phyloP scores from a whole-genome alignment of 2,888 invertebrate genomes.

The Listrodromus nycthemerus region DNA sequence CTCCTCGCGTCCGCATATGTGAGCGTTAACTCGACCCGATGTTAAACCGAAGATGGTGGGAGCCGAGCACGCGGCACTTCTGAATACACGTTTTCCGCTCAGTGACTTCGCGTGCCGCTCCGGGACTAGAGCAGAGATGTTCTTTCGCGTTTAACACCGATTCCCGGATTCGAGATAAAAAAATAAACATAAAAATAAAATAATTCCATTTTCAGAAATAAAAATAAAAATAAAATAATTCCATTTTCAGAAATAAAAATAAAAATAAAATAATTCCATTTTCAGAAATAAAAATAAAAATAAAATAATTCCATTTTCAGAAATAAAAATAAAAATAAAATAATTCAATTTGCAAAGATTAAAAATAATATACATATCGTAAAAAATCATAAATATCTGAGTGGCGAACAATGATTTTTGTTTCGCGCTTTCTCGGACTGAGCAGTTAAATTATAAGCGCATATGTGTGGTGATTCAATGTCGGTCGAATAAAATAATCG shows the following conservation, averaged over 20 bases:
- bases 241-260: no score
- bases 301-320: background rate
- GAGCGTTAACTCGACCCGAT: slow-evolving; percentile 29
- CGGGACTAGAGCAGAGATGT: slow-evolving; percentile 53
- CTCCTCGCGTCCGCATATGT: background rate
- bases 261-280: no score
- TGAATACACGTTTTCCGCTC: slow-evolving; percentile 66
- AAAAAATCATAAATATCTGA: no score
- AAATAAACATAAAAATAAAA: background rate
- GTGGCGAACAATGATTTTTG: background rate
- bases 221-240: background rate
- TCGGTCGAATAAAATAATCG: slow-evolving; percentile 11
- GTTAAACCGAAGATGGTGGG: slow-evolving; percentile 55
- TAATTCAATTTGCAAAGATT: no score
- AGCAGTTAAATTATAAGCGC: background rate
- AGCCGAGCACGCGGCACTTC: slow-evolving; percentile 62
- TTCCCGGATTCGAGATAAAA: background rate
- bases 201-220: no score
- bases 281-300: background rate
- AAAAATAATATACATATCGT: no score
- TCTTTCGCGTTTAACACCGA: slow-evolving; percentile 18
- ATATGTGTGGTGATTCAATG: background rate
- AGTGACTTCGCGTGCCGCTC: slow-evolving; percentile 68
- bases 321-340: no score
- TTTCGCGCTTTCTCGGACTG: background rate